A percentile compares a stretch with the other conserved stretches of the same genome.
Conservation (phyloP, 2,797 vertebrate species). For the Prunella strophiata region DNA sequence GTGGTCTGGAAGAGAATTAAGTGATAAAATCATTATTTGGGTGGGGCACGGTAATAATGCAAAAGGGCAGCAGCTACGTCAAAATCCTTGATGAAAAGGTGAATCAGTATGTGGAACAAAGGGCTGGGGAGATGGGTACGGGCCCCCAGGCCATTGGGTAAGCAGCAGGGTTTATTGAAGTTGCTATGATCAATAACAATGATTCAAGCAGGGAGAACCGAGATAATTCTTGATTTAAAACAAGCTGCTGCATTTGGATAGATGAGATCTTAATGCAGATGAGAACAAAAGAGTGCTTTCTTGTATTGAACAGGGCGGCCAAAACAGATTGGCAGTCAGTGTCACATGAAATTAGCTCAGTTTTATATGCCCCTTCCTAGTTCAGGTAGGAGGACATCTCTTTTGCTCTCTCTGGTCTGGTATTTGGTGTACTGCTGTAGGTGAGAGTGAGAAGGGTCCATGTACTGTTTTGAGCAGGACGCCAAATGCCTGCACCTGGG, state of each 20-base stretch:
- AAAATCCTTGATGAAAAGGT: slow-evolving; percentile 76
- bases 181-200: slow-evolving; percentile 65
- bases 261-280: neutral
- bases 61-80: slow-evolving; percentile 69
- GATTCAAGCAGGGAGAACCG: neutral
- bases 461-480: neutral
- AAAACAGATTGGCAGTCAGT: neutral
- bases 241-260: neutral
- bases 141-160: neutral
- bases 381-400: neutral
- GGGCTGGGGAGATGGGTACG: neutral
- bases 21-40: slow-evolving; percentile 81
- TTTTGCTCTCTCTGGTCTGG: neutral
- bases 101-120: slow-evolving; percentile 74
- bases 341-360: neutral
- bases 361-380: neutral
- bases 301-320: neutral
- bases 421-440: rapidly evolving
- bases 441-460: neutral
- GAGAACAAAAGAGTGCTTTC: neutral
- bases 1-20: slow-evolving; percentile 55
- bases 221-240: slow-evolving; percentile 37
- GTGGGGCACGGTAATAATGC: slow-evolving; percentile 69
- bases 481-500: rapidly evolving
- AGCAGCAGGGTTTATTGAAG: slow-evolving; percentile 44